A percentile compares a stretch with the other conserved stretches of the same genome.
These are phyloP conservation scores for Hapalemur alaotrensis DNA, from an alignment of 2,797 vertebrate genomes.

Conservation along the genomic window DNA sequence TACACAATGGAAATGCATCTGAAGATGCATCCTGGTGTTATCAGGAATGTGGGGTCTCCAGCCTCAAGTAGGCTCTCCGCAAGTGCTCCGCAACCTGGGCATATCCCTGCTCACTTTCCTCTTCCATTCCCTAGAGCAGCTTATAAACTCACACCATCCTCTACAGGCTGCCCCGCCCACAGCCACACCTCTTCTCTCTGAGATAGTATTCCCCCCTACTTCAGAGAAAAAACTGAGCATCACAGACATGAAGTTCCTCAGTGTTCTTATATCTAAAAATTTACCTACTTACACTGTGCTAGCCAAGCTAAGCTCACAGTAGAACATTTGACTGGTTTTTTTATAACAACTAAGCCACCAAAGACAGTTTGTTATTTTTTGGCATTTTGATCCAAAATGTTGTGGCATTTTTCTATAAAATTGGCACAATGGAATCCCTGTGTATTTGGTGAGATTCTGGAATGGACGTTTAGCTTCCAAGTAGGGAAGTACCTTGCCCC, in stretches of 20 bases:
- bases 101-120: not conserved
- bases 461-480: not conserved
- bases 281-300: not conserved
- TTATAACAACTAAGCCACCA: not conserved
- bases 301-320: not conserved
- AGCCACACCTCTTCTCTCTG: not conserved
- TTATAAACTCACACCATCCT: not conserved
- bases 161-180: not conserved
- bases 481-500: not conserved
- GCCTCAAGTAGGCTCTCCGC: not conserved
- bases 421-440: not conserved
- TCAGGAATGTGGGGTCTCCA: not conserved
- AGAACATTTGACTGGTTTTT: not conserved
- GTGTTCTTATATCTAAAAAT: not conserved
- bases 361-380: not conserved
- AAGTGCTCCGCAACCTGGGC: not conserved
- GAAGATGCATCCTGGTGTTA: not conserved
- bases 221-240: not conserved
- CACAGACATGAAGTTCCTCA: not conserved
- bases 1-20: not conserved
- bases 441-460: not conserved
- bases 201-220: not conserved
- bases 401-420: not conserved
- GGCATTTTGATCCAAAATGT: not conserved
- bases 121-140: not conserved